Base-by-base conservation (phyloP, 53 echinoderm and acorn worm species). In the Astropecten irregularis region DNA sequence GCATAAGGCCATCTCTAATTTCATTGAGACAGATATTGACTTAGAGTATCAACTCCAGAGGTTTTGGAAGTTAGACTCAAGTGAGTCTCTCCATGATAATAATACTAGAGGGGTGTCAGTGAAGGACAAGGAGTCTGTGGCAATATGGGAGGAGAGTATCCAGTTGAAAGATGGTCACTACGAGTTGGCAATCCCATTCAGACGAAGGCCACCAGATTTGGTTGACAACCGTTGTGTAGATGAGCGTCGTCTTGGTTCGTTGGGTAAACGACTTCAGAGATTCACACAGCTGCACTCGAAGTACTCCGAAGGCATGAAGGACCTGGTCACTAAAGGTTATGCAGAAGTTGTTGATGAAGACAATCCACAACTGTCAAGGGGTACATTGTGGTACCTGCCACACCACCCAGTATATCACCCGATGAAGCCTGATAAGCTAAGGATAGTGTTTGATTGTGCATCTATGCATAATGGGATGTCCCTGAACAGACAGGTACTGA, bases 401-500 rank as follows among this genome's bases (percentile, higher is more conserved):
- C 70, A 83, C 29, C 84, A 83, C 15, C 70, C 42, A 11, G 70
- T 82, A 70, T n/a, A n/a, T n/a, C n/a, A n/a, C n/a, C n/a, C n/a
- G n/a, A n/a, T n/a, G n/a, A n/a, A n/a, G n/a, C n/a, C n/a, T n/a
- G n/a, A n/a, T n/a, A n/a, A n/a, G n/a, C n/a, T n/a, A n/a, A n/a
- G n/a, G n/a, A n/a, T n/a, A n/a, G n/a, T n/a, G n/a, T n/a, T n/a
- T n/a, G n/a, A n/a, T n/a, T n/a, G n/a, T n/a, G n/a, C n/a, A n/a
- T n/a, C n/a, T n/a, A n/a, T n/a, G n/a, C n/a, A n/a, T n/a, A n/a
- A n/a, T n/a, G n/a, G n/a, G n/a, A n/a, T 53, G 14, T 84, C 70
- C 16, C 36, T 71, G 50, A 85, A 85, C 52, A 38, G 74, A 9
- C 46, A 85, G 23, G 49, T 76, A 11, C 36, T 85, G 32, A 71